phyloP scores from a whole-genome alignment of 2,113 vertebrate genomes.

The Struthidea cinerea region DNA sequence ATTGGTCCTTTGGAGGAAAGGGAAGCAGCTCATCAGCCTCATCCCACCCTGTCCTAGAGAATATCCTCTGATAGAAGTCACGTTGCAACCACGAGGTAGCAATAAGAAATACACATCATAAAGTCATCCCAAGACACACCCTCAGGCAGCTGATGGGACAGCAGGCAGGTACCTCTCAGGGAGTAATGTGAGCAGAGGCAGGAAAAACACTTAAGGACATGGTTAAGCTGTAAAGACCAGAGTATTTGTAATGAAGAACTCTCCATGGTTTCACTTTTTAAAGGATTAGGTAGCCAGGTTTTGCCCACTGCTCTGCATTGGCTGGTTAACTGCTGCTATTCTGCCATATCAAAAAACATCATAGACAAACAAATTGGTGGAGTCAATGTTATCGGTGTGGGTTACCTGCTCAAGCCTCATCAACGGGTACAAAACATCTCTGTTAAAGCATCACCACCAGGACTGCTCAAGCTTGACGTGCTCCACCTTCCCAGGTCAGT shows the following conservation, averaged over 20 bases:
- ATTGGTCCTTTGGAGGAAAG: neutral
- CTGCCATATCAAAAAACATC: neutral
- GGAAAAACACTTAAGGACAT: neutral
- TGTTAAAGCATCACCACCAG: neutral
- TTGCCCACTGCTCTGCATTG: neutral
- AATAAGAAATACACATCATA: too few species aligned
- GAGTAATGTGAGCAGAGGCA: neutral
- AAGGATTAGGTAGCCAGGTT: neutral
- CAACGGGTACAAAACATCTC: neutral
- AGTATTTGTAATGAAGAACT: neutral
- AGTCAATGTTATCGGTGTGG: accelerated
- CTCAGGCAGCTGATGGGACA: neutral
- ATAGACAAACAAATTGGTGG: neutral
- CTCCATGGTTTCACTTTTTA: neutral
- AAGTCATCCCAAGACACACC: too few species aligned
- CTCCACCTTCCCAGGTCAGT: neutral
- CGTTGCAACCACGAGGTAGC: too few species aligned
- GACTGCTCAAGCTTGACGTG: neutral
- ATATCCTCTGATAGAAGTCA: too few species aligned
- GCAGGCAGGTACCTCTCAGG: neutral
- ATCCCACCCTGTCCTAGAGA: too few species aligned
- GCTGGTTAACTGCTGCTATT: neutral
- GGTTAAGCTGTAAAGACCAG: neutral
- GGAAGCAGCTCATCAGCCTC: neutral
- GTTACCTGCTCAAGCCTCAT: neutral